phyloP scores from a whole-genome alignment of 2,888 invertebrate genomes.

The Erpobdella octoculata region DNA sequence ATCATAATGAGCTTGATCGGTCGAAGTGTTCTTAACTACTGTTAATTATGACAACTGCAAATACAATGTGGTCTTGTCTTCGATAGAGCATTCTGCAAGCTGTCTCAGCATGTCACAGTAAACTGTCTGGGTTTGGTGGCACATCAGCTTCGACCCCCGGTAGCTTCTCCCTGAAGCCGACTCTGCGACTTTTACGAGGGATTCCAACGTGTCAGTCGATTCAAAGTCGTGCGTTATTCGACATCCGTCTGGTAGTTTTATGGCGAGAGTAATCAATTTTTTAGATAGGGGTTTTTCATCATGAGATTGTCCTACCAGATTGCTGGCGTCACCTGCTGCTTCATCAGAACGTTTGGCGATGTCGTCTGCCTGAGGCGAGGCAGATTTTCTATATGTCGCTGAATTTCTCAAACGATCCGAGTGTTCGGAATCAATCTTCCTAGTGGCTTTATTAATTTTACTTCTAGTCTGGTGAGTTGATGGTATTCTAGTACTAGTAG shows the following conservation, averaged over 20 bases:
- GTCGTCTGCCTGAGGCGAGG: neutral
- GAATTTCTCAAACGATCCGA: too few species aligned
- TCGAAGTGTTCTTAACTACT: too few species aligned
- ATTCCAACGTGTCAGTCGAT: neutral
- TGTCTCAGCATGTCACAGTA: neutral
- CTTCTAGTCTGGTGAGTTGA: neutral
- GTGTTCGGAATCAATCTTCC: too few species aligned
- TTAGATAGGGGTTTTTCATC: neutral
- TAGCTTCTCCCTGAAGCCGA: neutral
- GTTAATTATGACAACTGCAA: neutral
- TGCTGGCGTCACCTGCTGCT: neutral
- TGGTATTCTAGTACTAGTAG: neutral
- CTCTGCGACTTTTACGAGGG: neutral
- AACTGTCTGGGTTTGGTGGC: neutral
- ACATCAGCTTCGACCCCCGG: neutral
- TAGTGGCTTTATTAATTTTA: neutral
- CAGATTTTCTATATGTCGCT: too few species aligned
- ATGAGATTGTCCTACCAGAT: neutral
- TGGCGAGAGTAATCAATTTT: neutral
- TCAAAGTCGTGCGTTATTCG: neutral
- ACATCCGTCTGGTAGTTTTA: neutral
- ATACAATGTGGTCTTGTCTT: neutral
- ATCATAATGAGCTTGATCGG: too few species aligned
- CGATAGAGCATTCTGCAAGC: neutral
- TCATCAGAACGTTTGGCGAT: neutral